Percentiles rank a stretch among this genome's conserved stretches.
Conservation (phyloP, 1,140 invertebrate species). For the Halictus rubicundus region DNA sequence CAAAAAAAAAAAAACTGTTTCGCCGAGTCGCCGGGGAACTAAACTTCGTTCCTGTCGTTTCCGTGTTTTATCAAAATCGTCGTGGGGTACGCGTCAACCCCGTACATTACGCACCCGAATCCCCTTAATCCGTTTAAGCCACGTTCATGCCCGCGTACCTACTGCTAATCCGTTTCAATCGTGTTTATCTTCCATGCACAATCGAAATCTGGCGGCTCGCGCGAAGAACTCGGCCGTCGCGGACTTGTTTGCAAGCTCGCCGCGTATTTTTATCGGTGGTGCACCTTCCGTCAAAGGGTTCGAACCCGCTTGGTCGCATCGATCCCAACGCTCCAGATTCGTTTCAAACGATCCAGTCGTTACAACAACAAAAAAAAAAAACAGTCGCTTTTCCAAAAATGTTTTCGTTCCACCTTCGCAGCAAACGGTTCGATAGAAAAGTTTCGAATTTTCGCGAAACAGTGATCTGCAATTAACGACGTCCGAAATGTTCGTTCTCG, state of each 20-base stretch:
- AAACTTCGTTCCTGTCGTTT: too few relatives aligned
- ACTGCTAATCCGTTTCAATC: not conserved
- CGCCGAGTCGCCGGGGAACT: not conserved
- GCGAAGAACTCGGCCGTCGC: not conserved
- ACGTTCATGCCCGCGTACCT: not conserved
- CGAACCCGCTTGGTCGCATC: not conserved
- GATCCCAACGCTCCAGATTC: not conserved
- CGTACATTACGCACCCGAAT: not conserved
- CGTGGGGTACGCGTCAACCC: not conserved
- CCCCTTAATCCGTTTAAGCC: not conserved
- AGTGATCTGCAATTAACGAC: too few relatives aligned
- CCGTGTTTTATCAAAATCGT: not conserved
- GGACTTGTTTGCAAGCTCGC: not conserved
- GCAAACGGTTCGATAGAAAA: too few relatives aligned
- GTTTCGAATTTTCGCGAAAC: too few relatives aligned
- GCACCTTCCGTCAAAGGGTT: not conserved
- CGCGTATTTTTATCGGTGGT: not conserved
- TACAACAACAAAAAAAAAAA: too few relatives aligned
- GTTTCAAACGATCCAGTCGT: too few relatives aligned
- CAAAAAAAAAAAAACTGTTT: not conserved
- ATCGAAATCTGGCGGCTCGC: not conserved
- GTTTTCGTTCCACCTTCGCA: too few relatives aligned
- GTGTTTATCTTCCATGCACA: not conserved
- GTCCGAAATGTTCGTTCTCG: too few relatives aligned
- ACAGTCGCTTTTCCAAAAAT: too few relatives aligned